Percentiles rank a stretch among this genome's conserved stretches.
Conservation (phyloP, 2,888 invertebrate species). For the Metalampra italica region DNA sequence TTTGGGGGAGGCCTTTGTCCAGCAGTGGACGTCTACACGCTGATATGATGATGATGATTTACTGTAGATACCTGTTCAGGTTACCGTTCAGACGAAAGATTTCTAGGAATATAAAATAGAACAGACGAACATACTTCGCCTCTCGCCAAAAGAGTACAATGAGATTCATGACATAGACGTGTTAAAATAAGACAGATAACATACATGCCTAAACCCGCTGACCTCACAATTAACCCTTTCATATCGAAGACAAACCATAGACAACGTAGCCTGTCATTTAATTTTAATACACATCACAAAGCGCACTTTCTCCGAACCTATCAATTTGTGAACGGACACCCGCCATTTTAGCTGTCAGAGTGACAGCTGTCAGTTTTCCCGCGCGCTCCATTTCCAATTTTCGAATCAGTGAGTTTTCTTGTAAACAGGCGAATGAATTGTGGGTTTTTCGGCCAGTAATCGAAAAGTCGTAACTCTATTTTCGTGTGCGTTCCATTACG, state of each 20-base stretch:
- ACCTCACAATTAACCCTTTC: conserved; percentile 1
- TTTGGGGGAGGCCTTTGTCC: no score
- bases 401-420: conserved; percentile 25
- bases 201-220: background rate
- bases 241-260: background rate
- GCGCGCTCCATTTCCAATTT: conserved; percentile 33
- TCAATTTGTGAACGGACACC: conserved; percentile 10
- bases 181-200: background rate
- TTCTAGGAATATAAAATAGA: no score
- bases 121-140: no score
- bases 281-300: conserved; percentile 4
- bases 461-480: conserved; percentile 20
- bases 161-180: background rate
- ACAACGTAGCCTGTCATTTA: conserved; percentile 2
- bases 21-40: no score
- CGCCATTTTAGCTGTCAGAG: conserved; percentile 18
- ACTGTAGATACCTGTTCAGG: no score
- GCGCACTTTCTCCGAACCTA: conserved; percentile 8
- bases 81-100: no score
- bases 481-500: conserved; percentile 15
- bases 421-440: conserved; percentile 22
- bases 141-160: background rate
- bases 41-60: no score
- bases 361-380: conserved; percentile 59
- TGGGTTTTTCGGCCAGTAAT: conserved; percentile 4